A percentile compares a stretch with the other conserved stretches of the same genome.
phyloP scores from a whole-genome alignment of 2,888 invertebrate genomes.

The Rhamphomyia laevipes region DNA sequence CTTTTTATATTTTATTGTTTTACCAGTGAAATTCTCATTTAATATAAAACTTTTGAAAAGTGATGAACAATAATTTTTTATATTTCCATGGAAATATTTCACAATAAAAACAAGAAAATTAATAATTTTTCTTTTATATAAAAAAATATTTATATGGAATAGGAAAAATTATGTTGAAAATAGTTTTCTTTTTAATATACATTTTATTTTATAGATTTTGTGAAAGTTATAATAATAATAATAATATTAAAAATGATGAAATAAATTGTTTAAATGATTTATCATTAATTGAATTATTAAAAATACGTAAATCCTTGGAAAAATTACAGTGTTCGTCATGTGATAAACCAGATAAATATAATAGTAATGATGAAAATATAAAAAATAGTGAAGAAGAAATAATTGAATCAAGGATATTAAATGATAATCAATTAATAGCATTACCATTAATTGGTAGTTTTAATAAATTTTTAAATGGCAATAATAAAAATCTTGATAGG shows the following conservation, averaged over 20 bases:
- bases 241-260: slow-evolving; percentile 2
- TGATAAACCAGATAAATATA: not conserved
- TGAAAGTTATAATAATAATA: not conserved
- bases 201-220: not conserved
- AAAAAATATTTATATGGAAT: no score
- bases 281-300: slow-evolving; percentile 55
- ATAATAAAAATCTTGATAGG: not conserved
- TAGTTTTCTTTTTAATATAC: not conserved
- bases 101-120: no score
- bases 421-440: not conserved
- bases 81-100: no score
- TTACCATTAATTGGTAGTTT: slow-evolving; percentile 1
- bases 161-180: not conserved
- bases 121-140: no score
- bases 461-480: no score
- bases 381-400: not conserved
- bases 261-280: slow-evolving; percentile 46
- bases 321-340: slow-evolving; percentile 16
- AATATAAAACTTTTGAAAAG: no score
- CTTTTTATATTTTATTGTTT: no score
- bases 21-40: no score
- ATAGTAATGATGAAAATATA: not conserved
- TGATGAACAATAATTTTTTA: no score
- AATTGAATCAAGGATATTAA: not conserved
- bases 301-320: slow-evolving; percentile 38